Conservation (phyloP, 2,113 vertebrate genomes). For the Meles meles region DNA sequence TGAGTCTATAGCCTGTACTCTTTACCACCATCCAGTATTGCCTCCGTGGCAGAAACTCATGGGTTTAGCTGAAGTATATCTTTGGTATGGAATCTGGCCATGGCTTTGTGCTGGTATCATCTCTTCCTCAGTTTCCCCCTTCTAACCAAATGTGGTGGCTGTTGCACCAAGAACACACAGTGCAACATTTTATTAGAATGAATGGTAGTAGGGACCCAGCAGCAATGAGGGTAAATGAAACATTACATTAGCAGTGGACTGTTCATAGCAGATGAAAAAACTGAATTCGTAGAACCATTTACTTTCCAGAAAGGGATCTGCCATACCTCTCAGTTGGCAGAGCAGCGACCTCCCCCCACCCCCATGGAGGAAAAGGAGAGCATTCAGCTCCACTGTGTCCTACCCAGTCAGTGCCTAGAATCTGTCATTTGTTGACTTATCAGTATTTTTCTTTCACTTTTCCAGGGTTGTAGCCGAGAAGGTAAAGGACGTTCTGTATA, state of each 20-base stretch:
- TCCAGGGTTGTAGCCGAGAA: constrained; percentile 89
- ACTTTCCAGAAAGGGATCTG: constrained; percentile 25
- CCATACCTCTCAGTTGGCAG: neutral
- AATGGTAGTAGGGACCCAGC: neutral
- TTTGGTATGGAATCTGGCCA: neutral
- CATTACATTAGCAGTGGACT: neutral
- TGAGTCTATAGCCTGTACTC: neutral
- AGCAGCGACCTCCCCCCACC: neutral
- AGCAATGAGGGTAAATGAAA: neutral
- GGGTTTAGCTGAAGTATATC: constrained; percentile 31
- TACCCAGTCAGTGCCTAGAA: neutral
- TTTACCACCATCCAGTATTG: constrained; percentile 5
- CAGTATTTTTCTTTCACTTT: constrained; percentile 33
- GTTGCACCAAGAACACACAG: neutral
- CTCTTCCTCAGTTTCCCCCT: neutral
- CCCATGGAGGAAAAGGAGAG: neutral
- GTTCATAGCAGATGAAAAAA: constrained; percentile 35
- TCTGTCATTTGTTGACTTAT: constrained; percentile 43
- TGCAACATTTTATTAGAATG: constrained; percentile 14
- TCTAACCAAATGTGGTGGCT: neutral
- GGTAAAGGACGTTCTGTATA: constrained; percentile 89
- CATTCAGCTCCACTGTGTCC: neutral
- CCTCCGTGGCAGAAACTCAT: constrained; percentile 28
- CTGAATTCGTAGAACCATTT: constrained; percentile 44
- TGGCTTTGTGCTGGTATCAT: constrained; percentile 3